Evolutionary conservation across 2,888 invertebrate species (phyloP).

Genomic region (Erebia epiphron): DNA sequence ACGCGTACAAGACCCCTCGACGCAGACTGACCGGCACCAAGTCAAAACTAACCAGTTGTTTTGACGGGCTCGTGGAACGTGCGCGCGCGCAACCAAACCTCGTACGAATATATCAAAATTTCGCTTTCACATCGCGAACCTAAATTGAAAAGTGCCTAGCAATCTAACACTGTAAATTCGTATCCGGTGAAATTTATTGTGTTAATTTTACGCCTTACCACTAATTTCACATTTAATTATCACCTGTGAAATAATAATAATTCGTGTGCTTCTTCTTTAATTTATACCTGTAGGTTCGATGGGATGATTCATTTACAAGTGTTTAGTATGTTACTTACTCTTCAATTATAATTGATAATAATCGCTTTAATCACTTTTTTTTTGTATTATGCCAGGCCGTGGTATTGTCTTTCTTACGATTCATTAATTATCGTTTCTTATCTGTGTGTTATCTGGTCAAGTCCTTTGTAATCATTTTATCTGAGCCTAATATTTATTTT

Average conservation of each 20-base stretch:
- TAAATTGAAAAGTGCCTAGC: constrained; percentile 43
- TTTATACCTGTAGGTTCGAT: constrained; percentile 3
- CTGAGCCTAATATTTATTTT: constrained; percentile 40
- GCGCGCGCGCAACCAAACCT: constrained; percentile 59
- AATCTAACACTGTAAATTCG: constrained; percentile 36
- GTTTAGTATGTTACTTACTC: constrained; percentile 43
- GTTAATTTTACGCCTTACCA: constrained; percentile 25
- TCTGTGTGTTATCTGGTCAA: constrained; percentile 45
- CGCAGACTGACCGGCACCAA: constrained; percentile 62
- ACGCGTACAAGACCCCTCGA: constrained; percentile 31
- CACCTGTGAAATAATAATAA: constrained; percentile 8
- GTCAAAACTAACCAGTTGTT: constrained; percentile 62
- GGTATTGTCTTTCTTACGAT: background rate
- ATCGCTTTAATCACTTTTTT: background rate
- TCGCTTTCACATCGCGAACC: constrained; percentile 45
- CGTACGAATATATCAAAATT: constrained; percentile 33
- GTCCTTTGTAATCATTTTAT: constrained; percentile 46
- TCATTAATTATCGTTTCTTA: constrained; percentile 51
- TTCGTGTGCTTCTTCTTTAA: constrained; percentile 11
- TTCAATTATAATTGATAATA: constrained; percentile 48
- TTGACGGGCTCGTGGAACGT: constrained; percentile 61
- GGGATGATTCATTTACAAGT: constrained; percentile 45
- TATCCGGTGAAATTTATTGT: constrained; percentile 39
- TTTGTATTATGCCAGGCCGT: background rate
- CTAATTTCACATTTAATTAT: constrained; percentile 7